These are phyloP conservation scores for Phalacrocorax pelagicus DNA, from an alignment of 2,113 vertebrate genomes.

Conservation along the genomic window DNA sequence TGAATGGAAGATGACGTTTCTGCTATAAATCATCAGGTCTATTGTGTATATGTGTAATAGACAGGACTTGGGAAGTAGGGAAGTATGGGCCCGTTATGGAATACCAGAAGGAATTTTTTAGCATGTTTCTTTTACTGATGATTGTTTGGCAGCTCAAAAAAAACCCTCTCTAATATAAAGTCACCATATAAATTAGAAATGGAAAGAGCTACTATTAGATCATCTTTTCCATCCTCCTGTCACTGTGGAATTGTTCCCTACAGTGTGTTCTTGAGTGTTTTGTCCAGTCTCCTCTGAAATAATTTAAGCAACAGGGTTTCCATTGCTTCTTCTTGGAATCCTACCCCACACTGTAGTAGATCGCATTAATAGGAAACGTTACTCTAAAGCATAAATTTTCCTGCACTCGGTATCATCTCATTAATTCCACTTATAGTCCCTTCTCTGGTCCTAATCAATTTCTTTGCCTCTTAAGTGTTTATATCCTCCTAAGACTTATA, in stretches of 20 bases:
- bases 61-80: neutral
- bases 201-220: conserved; percentile 41
- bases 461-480: conserved; percentile 40
- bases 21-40: conserved; percentile 38
- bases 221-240: conserved; percentile 38
- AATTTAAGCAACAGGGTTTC: conserved; percentile 46
- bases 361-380: conserved; percentile 18
- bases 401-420: neutral
- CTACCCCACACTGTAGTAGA: conserved; percentile 10
- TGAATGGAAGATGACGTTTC: neutral
- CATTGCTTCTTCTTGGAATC: conserved; percentile 32
- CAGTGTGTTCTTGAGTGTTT: conserved; percentile 31
- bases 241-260: conserved; percentile 34
- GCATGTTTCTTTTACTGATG: neutral
- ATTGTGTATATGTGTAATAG: conserved; percentile 6
- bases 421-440: conserved; percentile 13
- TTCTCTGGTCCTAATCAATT: conserved; percentile 43
- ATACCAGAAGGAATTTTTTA: neutral
- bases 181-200: conserved; percentile 36
- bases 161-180: neutral
- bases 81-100: neutral
- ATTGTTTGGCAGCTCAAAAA: neutral
- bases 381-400: conserved; percentile 35
- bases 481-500: conserved; percentile 31
- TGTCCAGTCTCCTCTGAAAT: conserved; percentile 30